Evolutionary conservation across 2,797 vertebrate genomes (phyloP).

Genomic region (Acanthurus lineatus): DNA sequence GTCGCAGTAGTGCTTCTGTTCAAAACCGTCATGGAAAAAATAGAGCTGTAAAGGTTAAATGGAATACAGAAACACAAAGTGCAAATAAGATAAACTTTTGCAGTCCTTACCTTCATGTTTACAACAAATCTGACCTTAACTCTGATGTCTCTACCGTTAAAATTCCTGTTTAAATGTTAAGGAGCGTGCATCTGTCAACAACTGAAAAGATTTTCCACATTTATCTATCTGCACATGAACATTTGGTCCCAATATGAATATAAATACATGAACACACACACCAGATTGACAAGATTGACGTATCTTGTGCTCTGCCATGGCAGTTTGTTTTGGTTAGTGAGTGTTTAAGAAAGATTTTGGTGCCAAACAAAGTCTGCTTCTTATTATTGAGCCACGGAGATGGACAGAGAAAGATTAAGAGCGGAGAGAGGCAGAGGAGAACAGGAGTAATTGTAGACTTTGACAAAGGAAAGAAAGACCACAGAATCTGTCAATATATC

Average conservation of each 20-base stretch:
- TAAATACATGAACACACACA: conserved; percentile 11
- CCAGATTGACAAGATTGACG: conserved; percentile 8
- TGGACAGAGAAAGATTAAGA: conserved; percentile 12
- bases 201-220: background rate
- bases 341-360: conserved; percentile 16
- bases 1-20: background rate
- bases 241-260: conserved; percentile 6
- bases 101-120: background rate
- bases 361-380: conserved; percentile 41
- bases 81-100: conserved; percentile 8
- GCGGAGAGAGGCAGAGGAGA: conserved; percentile 13
- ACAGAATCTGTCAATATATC: conserved; percentile 23
- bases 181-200: background rate
- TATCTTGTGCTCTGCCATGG: conserved; percentile 19
- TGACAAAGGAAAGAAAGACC: conserved; percentile 19
- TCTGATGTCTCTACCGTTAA: background rate
- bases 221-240: background rate
- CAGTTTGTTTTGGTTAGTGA: conserved; percentile 30
- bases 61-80: background rate
- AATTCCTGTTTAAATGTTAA: background rate
- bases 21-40: background rate
- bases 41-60: conserved; percentile 21
- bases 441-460: conserved; percentile 1
- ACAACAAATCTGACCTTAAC: background rate
- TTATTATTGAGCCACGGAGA: conserved; percentile 36